These are phyloP conservation scores for Crocallis elinguaria DNA, from an alignment of 2,888 invertebrate genomes.

Conservation along the genomic window DNA sequence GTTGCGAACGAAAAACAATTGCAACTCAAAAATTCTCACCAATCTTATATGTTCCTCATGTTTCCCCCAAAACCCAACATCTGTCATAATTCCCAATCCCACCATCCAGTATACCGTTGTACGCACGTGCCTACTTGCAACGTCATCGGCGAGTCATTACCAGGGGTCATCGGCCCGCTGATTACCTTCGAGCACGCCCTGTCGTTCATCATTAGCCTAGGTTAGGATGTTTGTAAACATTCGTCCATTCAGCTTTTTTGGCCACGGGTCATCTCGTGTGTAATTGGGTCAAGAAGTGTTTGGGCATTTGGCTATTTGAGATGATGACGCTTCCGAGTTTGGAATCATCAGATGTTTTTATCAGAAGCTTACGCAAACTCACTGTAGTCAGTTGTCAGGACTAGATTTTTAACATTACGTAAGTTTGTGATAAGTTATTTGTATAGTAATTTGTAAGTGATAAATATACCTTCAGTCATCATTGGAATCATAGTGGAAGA, in stretches of 20 bases:
- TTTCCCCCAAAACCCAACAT: conserved; percentile 12
- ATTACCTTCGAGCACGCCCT: conserved; percentile 80
- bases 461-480: too few species aligned
- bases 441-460: too few species aligned
- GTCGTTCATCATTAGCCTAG: conserved; percentile 84
- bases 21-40: conserved; percentile 4
- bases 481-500: too few species aligned
- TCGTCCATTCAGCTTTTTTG: conserved; percentile 68
- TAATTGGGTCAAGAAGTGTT: conserved; percentile 58
- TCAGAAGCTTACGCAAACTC: too few species aligned
- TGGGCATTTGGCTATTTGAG: conserved; percentile 25
- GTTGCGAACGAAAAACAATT: neutral
- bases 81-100: conserved; percentile 40
- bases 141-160: conserved; percentile 84
- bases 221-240: conserved; percentile 85
- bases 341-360: neutral
- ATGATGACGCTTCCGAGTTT: conserved; percentile 10
- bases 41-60: neutral
- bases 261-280: conserved; percentile 55
- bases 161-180: conserved; percentile 79
- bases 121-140: conserved; percentile 77
- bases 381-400: too few species aligned
- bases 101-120: conserved; percentile 47
- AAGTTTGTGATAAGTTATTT: too few species aligned
- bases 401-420: too few species aligned